Conservation (phyloP, 2,797 vertebrate genomes). For the Myotis vivesi region DNA sequence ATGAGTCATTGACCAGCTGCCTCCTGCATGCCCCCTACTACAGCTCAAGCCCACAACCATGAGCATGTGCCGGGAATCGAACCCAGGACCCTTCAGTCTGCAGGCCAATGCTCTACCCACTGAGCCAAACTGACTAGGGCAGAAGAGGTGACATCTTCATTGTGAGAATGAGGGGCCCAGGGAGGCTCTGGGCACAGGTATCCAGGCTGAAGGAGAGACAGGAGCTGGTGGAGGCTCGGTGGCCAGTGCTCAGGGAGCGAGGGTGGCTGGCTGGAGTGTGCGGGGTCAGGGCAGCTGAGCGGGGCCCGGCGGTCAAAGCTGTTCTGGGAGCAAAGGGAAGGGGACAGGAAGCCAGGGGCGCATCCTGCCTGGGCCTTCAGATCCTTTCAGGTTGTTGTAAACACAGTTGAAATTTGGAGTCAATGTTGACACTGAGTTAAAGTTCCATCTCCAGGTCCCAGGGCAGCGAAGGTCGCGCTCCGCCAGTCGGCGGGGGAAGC, state of each 20-base stretch:
- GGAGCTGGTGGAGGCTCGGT: too few relatives aligned
- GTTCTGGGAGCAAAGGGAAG: background rate
- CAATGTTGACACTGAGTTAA: background rate
- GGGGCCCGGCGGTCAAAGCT: fast-evolving
- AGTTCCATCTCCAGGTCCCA: background rate
- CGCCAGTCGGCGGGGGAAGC: fast-evolving
- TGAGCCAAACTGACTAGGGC: background rate
- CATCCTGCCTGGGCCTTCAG: fast-evolving
- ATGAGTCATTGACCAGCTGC: background rate
- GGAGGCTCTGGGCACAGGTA: background rate
- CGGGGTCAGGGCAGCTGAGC: background rate
- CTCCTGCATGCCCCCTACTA: background rate
- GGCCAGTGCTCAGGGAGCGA: too few relatives aligned
- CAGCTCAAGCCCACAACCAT: background rate
- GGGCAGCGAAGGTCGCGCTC: background rate
- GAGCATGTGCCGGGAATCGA: background rate
- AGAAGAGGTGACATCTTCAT: background rate
- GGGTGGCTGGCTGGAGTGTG: fast-evolving
- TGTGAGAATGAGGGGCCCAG: too few relatives aligned
- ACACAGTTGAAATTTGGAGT: background rate
- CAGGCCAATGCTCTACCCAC: background rate
- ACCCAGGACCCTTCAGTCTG: too few relatives aligned
- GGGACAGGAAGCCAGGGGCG: fast-evolving
- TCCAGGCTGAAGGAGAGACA: background rate
- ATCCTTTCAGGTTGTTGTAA: background rate